These are phyloP conservation scores for Acanthisitta chloris DNA, from an alignment of 2,113 vertebrate genomes.

Conservation along the genomic window DNA sequence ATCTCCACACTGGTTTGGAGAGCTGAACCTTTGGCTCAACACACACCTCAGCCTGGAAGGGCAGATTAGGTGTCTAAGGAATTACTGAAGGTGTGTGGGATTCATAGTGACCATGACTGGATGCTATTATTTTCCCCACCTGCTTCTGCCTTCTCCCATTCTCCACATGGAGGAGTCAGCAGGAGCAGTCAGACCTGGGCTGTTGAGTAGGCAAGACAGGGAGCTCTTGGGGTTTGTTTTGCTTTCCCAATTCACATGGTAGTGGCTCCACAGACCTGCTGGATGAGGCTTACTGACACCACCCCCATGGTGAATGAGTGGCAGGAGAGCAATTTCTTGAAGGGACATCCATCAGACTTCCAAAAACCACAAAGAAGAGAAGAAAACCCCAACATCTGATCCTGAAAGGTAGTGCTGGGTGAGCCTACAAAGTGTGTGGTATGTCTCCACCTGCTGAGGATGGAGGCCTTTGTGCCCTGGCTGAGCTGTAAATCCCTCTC, in stretches of 20 bases:
- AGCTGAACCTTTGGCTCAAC: conserved; percentile 42
- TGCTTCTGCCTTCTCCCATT: conserved; percentile 13
- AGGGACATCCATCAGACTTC: not conserved
- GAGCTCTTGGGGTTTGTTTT: not conserved
- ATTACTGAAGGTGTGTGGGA: conserved; percentile 52
- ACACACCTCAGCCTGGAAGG: conserved; percentile 31
- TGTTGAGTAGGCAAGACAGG: not conserved
- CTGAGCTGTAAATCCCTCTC: not conserved
- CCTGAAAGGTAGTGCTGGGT: not conserved
- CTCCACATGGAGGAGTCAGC: not conserved
- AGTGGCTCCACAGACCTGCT: not conserved
- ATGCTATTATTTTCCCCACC: conserved; percentile 42
- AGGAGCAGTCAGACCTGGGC: not conserved
- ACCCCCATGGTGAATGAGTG: fast-evolving
- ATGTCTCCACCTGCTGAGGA: conserved; percentile 48
- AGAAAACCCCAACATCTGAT: not conserved
- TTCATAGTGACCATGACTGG: conserved; percentile 23
- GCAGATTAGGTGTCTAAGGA: conserved; percentile 64
- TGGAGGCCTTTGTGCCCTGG: not conserved
- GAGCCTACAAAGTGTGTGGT: conserved; percentile 4
- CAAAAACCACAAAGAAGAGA: not conserved
- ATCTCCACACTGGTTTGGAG: not conserved
- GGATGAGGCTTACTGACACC: not conserved
- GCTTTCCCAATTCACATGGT: not conserved
- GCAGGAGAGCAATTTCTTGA: not conserved